Base-by-base conservation (phyloP, 1,140 invertebrate species). In the Samia ricini region DNA sequence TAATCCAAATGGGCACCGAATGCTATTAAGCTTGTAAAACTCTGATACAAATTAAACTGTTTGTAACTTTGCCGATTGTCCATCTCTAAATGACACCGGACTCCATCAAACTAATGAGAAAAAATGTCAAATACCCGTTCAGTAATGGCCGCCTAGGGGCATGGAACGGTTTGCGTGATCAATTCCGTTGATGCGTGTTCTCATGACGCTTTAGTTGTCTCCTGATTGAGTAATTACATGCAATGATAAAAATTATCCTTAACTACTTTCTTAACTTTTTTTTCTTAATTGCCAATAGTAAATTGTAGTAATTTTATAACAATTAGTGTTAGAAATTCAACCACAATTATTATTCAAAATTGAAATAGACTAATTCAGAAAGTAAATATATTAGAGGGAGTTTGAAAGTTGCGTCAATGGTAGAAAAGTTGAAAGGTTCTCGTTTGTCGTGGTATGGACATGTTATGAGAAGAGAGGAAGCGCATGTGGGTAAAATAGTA, bases 71-170 rank as follows among this genome's bases (percentile, higher is more conserved):
- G 33, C n/a, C 10, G 33, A 42, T 15, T 15, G 33, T 42, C 33
- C 33, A 42, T 42, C n/a, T 42, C 33, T 42, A 42, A 42, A 42
- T 42, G 33, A 15, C 10, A 15, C n/a, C 33, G 33, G 12, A 15
- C 33, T 42, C 33, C 33, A 42, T 42, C 33, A 42, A 42, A 42
- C 33, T 42, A 42, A 42, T 42, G 33, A 42, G 33, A 42, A 42
- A 42, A 42, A 42, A 42, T 42, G 33, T 42, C 33, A 42, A 42
- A 42, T 42, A 10, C 33, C 33, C 33, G 33, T 42, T 42, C 33
- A 42, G 33, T 42, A 42, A 42, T 42, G 33, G 33, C 33, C 33
- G 33, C 33, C 33, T 42, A n/a, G 33, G 33, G 33, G 33, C 33
- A 42, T 42, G 10, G 33, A 12, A 42, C 33, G 33, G 33, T 15